phyloP scores from a whole-genome alignment of 2,888 invertebrate genomes.

The Chymomyza procnemis region DNA sequence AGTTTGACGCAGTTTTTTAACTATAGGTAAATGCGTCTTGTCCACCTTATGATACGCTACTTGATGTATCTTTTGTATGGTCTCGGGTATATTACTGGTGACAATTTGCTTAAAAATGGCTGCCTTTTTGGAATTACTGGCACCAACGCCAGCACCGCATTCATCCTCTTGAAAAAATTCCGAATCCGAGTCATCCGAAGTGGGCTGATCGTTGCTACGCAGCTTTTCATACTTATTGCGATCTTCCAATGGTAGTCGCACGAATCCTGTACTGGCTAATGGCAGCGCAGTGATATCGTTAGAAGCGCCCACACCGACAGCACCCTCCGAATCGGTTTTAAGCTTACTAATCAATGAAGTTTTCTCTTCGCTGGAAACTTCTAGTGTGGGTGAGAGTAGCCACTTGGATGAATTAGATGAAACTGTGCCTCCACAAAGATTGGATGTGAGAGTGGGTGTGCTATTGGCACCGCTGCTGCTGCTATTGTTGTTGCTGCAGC shows the following conservation, averaged over 20 bases:
- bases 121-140: constrained; percentile 63
- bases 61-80: constrained; percentile 79
- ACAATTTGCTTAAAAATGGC: constrained; percentile 78
- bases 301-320: constrained; percentile 27
- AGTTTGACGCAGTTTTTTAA: constrained; percentile 79
- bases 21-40: constrained; percentile 78
- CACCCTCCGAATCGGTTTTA: constrained; percentile 72
- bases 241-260: constrained; percentile 84
- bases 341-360: constrained; percentile 75
- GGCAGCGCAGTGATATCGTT: constrained; percentile 45
- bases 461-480: constrained; percentile 19
- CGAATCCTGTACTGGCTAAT: constrained; percentile 79
- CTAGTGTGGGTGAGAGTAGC: constrained; percentile 78
- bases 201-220: constrained; percentile 81
- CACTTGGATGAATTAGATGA: constrained; percentile 77
- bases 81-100: constrained; percentile 81
- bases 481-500: constrained; percentile 12
- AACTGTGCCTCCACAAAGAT: constrained; percentile 41
- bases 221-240: constrained; percentile 88
- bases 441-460: not conserved
- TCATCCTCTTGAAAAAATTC: constrained; percentile 77
- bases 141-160: constrained; percentile 29
- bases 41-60: constrained; percentile 80
- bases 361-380: constrained; percentile 77
- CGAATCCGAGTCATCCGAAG: constrained; percentile 81